Evolutionary conservation across 1,140 invertebrate genomes (phyloP).

Genomic region (Camponotus pennsylvanicus): DNA sequence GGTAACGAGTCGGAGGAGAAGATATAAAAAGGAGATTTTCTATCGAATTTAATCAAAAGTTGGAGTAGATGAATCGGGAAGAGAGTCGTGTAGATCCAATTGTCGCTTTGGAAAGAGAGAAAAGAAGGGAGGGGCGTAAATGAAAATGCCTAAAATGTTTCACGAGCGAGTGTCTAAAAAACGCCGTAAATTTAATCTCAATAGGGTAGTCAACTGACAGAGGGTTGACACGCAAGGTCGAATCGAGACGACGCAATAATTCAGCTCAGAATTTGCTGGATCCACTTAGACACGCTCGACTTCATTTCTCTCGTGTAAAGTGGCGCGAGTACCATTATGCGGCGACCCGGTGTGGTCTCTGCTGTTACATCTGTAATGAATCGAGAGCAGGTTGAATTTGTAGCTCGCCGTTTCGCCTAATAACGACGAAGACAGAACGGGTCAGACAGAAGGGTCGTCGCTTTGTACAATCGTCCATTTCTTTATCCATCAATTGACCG

Average conservation of each 20-base stretch:
- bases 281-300: constrained; percentile 51
- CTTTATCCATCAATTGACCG: constrained; percentile 8
- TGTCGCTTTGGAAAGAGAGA: constrained; percentile 5
- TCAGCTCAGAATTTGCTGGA: constrained; percentile 41
- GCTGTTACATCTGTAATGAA: constrained; percentile 57
- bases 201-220: constrained; percentile 6
- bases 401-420: constrained; percentile 52
- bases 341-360: constrained; percentile 28
- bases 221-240: no score
- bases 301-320: constrained; percentile 38
- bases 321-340: constrained; percentile 54
- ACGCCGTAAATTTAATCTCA: constrained; percentile 49
- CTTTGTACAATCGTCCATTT: constrained; percentile 2
- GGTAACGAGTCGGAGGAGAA: constrained; percentile 17
- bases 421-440: neutral
- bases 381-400: constrained; percentile 47
- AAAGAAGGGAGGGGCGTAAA: neutral
- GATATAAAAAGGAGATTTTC: neutral
- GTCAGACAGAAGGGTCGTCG: neutral
- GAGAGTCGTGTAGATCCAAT: constrained; percentile 10
- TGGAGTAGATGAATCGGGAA: neutral
- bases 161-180: constrained; percentile 23
- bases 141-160: constrained; percentile 28
- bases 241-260: constrained; percentile 31
- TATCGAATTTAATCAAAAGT: constrained; percentile 22